Evolutionary conservation across 2,888 invertebrate species (phyloP), one percentile per base, ranked within the genome.

Genomic region (Melipona beecheii): DNA sequence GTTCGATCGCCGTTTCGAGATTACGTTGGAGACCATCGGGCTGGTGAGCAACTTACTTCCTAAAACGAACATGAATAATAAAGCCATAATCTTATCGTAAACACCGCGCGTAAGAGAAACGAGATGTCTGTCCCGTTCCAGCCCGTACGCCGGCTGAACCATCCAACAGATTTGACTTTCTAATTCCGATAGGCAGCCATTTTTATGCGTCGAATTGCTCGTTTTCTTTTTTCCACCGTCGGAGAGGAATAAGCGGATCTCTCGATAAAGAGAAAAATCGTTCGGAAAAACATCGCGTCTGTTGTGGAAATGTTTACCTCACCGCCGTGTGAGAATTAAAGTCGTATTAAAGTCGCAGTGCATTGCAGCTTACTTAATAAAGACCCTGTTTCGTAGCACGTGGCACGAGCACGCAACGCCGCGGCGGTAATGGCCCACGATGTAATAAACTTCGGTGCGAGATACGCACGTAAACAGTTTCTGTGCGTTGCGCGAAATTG

Each of bases 121-220:
- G 43, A 58, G 60, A 50, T 68, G 54, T 75, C 49, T 60, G 31
- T 58, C 17, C 58, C 9, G 9, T n/a, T 66, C 13, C 43, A 36
- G n/a, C 56, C 68, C 21, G 36, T 36, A 64, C 5, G 31, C 21
- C 24, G 68, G 24, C 19, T 49, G 60, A 65, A 50, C 49, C 31
- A 36, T 71, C 60, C 49, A 27, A 75, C 62, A 69, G 58, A 82
- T 82, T 79, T 79, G 79, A 75, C 79, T 82, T 79, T 75, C 71
- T 79, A 79, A 82, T 75, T 79, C 75, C 50, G 19, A 54, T 58
- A 54, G 66, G n/a, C 31, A 71, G 24, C 54, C 49, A 75, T 82
- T 71, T 66, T 74, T 56, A 27, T 70, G 31, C 24, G 27, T 58
- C 13, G 31, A 70, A 64, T 70, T 43, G 64, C 69, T 75, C 71